A percentile compares a stretch with the other conserved stretches of the same genome.
Evolutionary conservation across 2,888 invertebrate genomes (phyloP).

Genomic region (Epinotia bilunana): DNA sequence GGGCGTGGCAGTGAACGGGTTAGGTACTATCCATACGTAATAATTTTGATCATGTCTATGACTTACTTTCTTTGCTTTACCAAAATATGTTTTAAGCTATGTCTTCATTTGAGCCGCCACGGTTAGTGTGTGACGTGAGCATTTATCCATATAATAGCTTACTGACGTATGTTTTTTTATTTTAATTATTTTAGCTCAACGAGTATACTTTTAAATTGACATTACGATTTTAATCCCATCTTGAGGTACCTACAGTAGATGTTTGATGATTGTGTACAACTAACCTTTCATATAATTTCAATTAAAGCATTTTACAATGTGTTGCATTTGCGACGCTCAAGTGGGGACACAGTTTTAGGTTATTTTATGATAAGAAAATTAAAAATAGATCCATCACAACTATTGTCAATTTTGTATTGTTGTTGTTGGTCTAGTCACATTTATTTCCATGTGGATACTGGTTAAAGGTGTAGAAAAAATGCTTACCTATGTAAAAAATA

Average conservation of each 20-base stretch:
- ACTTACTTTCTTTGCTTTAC: background rate
- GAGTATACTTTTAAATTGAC: no score
- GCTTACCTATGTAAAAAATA: background rate
- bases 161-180: no score
- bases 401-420: background rate
- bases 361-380: conserved; percentile 4
- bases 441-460: background rate
- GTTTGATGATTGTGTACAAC: no score
- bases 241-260: no score
- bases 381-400: conserved; percentile 1
- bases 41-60: background rate
- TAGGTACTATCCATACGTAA: background rate
- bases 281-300: no score
- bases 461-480: background rate
- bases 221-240: no score
- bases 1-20: no score
- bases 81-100: background rate
- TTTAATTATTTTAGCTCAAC: no score
- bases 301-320: background rate
- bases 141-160: background rate
- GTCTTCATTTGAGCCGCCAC: conserved; percentile 2
- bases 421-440: conserved; percentile 2
- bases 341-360: background rate
- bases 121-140: background rate
- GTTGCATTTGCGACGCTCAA: conserved; percentile 3